Evolutionary conservation across 2,797 vertebrate species (phyloP).

Genomic region (Poeciliopsis presidionis): DNA sequence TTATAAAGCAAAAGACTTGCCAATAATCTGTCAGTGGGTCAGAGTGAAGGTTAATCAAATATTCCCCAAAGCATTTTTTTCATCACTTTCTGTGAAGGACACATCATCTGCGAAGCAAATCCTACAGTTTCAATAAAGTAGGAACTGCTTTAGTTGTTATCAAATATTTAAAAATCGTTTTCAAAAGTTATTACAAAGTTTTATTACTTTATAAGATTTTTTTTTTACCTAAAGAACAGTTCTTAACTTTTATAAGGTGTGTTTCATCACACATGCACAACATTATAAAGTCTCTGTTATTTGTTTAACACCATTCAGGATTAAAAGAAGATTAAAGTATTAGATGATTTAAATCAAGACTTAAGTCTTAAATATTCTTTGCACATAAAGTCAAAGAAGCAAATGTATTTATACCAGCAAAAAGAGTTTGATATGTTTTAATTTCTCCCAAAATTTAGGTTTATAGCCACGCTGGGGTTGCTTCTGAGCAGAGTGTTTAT

Average conservation of each 20-base stretch:
- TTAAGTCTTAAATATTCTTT: not conserved
- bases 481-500: not conserved
- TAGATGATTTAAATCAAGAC: too few species aligned
- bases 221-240: not conserved
- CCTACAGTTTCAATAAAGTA: not conserved
- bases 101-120: not conserved
- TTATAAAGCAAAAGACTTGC: not conserved
- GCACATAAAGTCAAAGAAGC: not conserved
- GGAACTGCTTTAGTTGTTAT: not conserved
- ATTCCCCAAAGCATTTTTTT: not conserved
- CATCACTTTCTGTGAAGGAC: not conserved
- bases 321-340: not conserved
- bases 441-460: not conserved
- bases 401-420: not conserved
- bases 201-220: not conserved
- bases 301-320: not conserved
- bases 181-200: not conserved
- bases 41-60: constrained; percentile 6
- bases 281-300: not conserved
- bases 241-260: not conserved
- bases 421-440: not conserved
- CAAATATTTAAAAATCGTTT: not conserved
- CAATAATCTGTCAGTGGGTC: not conserved
- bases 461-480: not conserved
- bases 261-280: not conserved